Base-by-base conservation (phyloP, 2,113 vertebrate genomes). In the Acanthochromis polyacanthus region DNA sequence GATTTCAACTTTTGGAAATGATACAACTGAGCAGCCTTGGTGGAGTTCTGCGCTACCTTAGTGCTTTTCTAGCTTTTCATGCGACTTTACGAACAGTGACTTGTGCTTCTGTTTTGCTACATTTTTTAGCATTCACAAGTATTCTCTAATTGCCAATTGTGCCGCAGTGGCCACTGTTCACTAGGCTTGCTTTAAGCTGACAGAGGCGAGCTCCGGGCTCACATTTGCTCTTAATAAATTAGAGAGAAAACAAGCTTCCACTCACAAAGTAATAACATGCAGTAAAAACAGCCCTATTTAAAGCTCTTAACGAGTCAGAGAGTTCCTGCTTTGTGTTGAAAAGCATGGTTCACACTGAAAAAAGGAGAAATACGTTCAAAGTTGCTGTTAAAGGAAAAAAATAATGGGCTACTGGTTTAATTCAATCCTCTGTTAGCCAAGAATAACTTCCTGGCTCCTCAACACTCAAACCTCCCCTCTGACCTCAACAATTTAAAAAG, bases 401-500 rank as follows among this genome's bases (percentile, higher is more conserved):
- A 45, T 28, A 20, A 23, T 32, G 23, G 2, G 40, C 20, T 14
- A 36, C 25, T 8, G n/a, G 36, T 63, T 53, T 65, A 59, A 59
- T 66, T 32, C 30, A 40, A 40, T 43, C 5, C 64, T 65, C 15
- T 61, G 17, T 46, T 69, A 28, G 66, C n/a, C n/a, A 22, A 70
- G 55, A 60, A 65, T 51, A 78, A 62, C 40, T 40, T 71, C 19
- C 10, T 38, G 23, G 8, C 56, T 77, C 3, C 12, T 55, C 43
- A 7, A 22, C 16, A 19, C 30, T 62, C 20, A 55, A 55, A 64
- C 48, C n/a, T 64, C 60, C 53, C 55, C 36, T 68, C 64, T 79
- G 70, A 84, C 62, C 67, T 71, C 17, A 62, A 38, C 20, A 22
- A 16, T 68, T 78, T 10, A 51, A 59, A 85, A 46, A 20, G 16